Conservation (phyloP, 2,797 vertebrate genomes). For the Xenops minutus region DNA sequence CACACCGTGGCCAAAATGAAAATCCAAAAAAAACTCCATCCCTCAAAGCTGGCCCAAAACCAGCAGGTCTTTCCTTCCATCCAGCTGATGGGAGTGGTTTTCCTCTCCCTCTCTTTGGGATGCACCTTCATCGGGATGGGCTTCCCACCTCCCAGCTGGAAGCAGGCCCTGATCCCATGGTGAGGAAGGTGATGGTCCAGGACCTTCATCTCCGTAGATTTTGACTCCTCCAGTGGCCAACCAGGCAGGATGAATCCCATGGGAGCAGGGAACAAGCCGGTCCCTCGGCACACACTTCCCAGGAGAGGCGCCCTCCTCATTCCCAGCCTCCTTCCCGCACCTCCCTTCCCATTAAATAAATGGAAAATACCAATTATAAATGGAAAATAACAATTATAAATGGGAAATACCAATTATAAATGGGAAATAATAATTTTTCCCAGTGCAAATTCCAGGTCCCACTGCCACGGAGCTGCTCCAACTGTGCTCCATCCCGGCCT, state of each 20-base stretch:
- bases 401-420: too few relatives aligned
- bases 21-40: neutral
- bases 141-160: fast-evolving
- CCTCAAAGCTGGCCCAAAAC: fast-evolving
- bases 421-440: too few relatives aligned
- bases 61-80: neutral
- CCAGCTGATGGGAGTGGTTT: neutral
- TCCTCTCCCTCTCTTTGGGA: neutral
- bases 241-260: neutral
- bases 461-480: too few relatives aligned
- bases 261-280: neutral
- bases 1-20: fast-evolving
- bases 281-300: too few relatives aligned
- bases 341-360: too few relatives aligned
- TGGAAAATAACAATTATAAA: too few relatives aligned
- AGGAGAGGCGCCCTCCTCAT: too few relatives aligned
- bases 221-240: neutral
- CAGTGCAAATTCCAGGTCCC: too few relatives aligned
- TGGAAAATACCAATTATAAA: too few relatives aligned
- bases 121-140: fast-evolving
- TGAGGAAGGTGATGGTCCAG: neutral
- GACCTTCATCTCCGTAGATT: neutral
- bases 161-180: fast-evolving
- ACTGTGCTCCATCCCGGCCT: too few relatives aligned
- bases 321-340: too few relatives aligned